phyloP scores from a whole-genome alignment of 2,888 invertebrate species.

The Entomobrya proxima region DNA sequence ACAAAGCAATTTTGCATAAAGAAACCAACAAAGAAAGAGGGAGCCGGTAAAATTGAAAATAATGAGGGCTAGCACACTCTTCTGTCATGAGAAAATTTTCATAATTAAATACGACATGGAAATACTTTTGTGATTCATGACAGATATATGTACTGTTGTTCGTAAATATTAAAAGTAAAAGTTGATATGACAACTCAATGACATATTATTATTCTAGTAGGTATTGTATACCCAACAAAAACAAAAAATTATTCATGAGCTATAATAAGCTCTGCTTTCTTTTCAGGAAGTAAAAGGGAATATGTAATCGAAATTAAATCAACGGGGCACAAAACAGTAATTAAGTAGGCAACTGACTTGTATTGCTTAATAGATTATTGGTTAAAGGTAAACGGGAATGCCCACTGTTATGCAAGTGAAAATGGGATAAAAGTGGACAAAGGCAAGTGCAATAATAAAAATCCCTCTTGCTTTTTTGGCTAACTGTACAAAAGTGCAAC shows the following conservation, averaged over 20 bases:
- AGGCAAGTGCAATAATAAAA: background rate
- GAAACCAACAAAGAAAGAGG: background rate
- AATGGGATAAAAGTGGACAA: conserved; percentile 12
- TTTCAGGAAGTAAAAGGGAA: too few species aligned
- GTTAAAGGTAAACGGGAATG: background rate
- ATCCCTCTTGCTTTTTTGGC: background rate
- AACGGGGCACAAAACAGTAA: background rate
- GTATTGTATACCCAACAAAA: too few species aligned
- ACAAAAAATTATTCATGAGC: too few species aligned
- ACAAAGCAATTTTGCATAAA: too few species aligned
- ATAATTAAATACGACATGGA: too few species aligned
- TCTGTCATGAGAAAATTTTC: too few species aligned
- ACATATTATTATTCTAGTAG: too few species aligned
- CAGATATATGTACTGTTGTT: too few species aligned
- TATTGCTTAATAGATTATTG: conserved; percentile 18
- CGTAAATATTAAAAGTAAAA: too few species aligned
- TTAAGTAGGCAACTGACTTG: background rate
- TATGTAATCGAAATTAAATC: too few species aligned
- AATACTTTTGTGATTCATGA: too few species aligned
- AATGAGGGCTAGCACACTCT: background rate
- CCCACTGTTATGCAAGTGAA: background rate
- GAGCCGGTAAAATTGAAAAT: background rate
- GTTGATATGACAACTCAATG: too few species aligned
- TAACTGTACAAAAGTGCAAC: background rate
- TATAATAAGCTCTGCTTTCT: background rate